Evolutionary conservation across 2,797 vertebrate genomes (phyloP), one percentile per base, ranked within the genome.

Genomic region (Rhinichthys osculus): DNA sequence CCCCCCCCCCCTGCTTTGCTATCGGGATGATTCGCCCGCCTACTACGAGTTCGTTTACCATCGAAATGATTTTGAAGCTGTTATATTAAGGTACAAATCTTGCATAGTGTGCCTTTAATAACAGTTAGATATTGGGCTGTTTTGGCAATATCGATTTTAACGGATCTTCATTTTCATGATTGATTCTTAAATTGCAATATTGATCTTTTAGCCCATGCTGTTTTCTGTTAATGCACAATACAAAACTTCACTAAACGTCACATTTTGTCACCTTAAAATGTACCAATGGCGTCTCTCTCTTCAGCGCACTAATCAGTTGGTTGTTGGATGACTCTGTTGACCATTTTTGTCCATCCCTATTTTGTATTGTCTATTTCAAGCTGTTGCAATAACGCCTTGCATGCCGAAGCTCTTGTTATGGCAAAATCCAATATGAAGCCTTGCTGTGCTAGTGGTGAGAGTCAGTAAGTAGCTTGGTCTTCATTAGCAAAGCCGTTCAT

Each of bases 401-500:
- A 87, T 82, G 7, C 42, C 47, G 86, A 87, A 89, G 78, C 73
- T 14, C 23, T 7, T 85, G 82, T 83, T 86, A 80, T 78, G 72
- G 84, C 86, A 79, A 76, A 87, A 91, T 89, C 85, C 85, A 64
- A 84, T 69, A 74, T 84, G 83, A 92, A 91, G 92, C 69, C 30
- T 91, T 90, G 76, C 69, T 85, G 44, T 87, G 89, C 89, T 91
- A 79, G 90, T 87, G 90, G 82, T 3, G 84, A 87, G 88, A 84
- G 90, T 88, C 90, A 90, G 91, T 87, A 87, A 86, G 89, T 83
- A 89, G 88, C 92, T 94, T 90, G 84, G 91, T 93, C 92, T 95
- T 94, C 92, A 94, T 95, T 95, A 94, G 92, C 87, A 82, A 90
- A 72, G 85, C 90, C 4, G 88, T 91, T 91, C 92, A 92, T 94